These are phyloP conservation scores for Pteronotus mesoamericanus DNA, from an alignment of 2,797 vertebrate genomes.

Conservation along the genomic window DNA sequence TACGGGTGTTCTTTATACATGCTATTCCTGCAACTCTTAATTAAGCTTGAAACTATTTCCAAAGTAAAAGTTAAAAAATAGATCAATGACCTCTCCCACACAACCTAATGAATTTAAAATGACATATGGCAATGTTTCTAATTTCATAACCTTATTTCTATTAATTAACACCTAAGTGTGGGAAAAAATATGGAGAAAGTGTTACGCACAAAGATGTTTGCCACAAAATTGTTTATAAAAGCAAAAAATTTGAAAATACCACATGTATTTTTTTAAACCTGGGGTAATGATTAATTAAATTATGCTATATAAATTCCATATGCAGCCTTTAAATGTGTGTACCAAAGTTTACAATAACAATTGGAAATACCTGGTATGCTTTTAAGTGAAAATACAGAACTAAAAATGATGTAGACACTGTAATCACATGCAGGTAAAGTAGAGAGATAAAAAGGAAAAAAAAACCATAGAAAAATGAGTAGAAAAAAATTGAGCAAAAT, in stretches of 20 bases:
- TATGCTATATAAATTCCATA: not conserved
- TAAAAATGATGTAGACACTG: not conserved
- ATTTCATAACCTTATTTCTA: not conserved
- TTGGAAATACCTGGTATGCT: not conserved
- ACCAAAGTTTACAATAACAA: not conserved
- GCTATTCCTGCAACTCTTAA: not conserved
- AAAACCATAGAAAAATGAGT: not conserved
- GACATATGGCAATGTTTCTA: not conserved
- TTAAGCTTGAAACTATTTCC: not conserved
- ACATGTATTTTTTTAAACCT: not conserved
- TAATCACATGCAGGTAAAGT: not conserved
- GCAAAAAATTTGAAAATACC: not conserved
- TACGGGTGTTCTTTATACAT: not conserved
- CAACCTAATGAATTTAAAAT: constrained; percentile 18
- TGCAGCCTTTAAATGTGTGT: not conserved
- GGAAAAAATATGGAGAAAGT: not conserved
- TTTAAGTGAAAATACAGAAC: not conserved
- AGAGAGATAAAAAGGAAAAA: not conserved
- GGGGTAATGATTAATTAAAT: not conserved
- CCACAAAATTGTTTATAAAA: not conserved
- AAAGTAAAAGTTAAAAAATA: not conserved
- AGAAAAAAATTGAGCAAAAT: constrained; percentile 2
- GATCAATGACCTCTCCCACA: not conserved
- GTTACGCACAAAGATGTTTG: not conserved
- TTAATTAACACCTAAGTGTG: not conserved